Evolutionary conservation across 2,797 vertebrate genomes (phyloP), one percentile per base, ranked within the genome.

Genomic region (Okamejei kenojei): DNA sequence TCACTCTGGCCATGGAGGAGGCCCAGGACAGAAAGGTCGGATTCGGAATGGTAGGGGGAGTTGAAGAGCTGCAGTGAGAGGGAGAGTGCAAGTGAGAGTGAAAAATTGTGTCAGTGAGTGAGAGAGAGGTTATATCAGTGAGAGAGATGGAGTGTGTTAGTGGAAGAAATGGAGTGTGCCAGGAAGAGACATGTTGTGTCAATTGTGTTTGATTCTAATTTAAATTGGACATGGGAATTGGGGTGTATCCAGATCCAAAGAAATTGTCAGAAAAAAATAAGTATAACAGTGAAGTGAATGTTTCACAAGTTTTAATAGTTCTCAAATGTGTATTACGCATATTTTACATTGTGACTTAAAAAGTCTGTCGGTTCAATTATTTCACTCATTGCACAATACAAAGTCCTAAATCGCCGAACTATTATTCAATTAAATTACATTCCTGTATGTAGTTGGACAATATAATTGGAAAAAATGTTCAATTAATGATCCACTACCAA

Each of bases 401-500:
- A 63, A 29, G 26, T 6, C 38, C 38, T 32, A 86, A n/a, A 0
- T 19, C 0, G 63, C 58, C 1, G 54, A 17, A 86, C 58, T 86
- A 29, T 61, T 61, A 13, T 10, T 29, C 11, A 29, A 77, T 88
- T 88, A 17, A 54, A 94, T 96, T 38, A 38, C 38, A 38, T 38
- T 38, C 38, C 38, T 38, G 38, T 38, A 38, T 38, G 38, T 38
- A 38, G 65, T 94, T 54, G 97, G 97, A 93, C 96, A 97, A 23
- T 97, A 94, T 29, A 95, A 93, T 93, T 94, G 95, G 38, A 95
- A 96, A 5, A 97, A 94, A 3, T 96, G 94, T 93, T 97, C 96
- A 21, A 94, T 96, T 93, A 97, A 92, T 0, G 95, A 96, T 73
- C 97, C 95, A 94, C 96, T 96, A 78, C 96, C 97, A 0, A 95